These are phyloP conservation scores for Odontamblyopus lacepedii DNA, from an alignment of 2,797 vertebrate genomes.

Conservation along the genomic window DNA sequence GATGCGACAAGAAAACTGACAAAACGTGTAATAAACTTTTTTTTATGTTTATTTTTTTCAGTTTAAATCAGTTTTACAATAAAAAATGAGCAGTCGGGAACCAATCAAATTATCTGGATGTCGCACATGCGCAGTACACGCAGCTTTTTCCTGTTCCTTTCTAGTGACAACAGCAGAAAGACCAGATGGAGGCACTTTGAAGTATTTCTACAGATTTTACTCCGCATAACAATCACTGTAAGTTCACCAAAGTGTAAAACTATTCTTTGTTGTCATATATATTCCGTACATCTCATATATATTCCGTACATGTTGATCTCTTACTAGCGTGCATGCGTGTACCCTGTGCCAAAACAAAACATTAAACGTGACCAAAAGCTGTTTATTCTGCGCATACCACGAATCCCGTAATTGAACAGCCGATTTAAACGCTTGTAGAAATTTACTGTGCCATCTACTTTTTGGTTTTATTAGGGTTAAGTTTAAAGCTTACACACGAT, in stretches of 20 bases:
- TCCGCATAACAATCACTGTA: slow-evolving; percentile 28
- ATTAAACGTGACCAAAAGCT: slow-evolving; percentile 8
- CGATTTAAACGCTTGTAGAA: background rate
- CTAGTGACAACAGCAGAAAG: background rate
- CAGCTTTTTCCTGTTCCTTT: slow-evolving; percentile 11
- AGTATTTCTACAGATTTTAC: slow-evolving; percentile 12
- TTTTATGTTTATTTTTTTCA: too few relatives aligned
- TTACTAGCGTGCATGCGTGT: slow-evolving; percentile 18
- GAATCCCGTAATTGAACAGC: slow-evolving; percentile 31
- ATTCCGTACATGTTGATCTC: background rate
- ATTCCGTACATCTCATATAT: background rate
- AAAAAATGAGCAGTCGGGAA: slow-evolving; percentile 10
- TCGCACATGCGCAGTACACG: slow-evolving; percentile 47
- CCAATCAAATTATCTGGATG: slow-evolving; percentile 36
- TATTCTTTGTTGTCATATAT: background rate
- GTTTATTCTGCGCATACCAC: slow-evolving; percentile 1
- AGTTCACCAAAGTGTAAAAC: slow-evolving; percentile 27
- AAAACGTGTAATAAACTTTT: background rate
- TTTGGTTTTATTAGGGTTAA: background rate
- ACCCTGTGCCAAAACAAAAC: slow-evolving; percentile 12
- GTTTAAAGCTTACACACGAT: too few relatives aligned
- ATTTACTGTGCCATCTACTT: background rate
- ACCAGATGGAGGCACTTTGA: slow-evolving; percentile 14
- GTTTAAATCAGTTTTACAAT: background rate
- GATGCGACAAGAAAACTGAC: background rate